phyloP scores from a whole-genome alignment of 2,888 invertebrate genomes.

The Caenorhabditis wallacei region DNA sequence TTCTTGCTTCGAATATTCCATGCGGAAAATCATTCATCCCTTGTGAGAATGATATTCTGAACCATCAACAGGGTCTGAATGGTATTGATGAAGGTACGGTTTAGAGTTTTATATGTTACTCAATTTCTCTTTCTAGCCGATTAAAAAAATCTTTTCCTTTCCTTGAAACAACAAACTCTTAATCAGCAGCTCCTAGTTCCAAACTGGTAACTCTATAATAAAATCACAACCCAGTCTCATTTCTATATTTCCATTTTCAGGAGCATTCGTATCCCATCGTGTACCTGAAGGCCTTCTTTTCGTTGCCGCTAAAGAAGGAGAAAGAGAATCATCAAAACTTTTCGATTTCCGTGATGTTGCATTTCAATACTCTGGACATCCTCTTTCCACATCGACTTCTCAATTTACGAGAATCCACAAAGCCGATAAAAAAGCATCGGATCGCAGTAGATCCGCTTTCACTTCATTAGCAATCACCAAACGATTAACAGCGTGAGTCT shows the following conservation, averaged over 20 bases:
- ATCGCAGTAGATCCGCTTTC: constrained; percentile 72
- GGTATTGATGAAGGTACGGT: constrained; percentile 54
- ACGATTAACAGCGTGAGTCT: constrained; percentile 66
- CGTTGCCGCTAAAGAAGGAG: constrained; percentile 79
- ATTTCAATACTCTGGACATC: constrained; percentile 72
- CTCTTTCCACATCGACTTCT: constrained; percentile 64
- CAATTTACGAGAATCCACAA: constrained; percentile 69
- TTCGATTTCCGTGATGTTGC: constrained; percentile 78
- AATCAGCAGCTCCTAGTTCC: too few relatives aligned
- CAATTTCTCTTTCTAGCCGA: constrained; percentile 7
- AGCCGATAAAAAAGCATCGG: constrained; percentile 68
- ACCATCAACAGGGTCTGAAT: constrained; percentile 61
- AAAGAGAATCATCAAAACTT: constrained; percentile 74
- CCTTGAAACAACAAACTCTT: constrained; percentile 4
- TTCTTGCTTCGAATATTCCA: constrained; percentile 73
- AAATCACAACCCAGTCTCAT: too few relatives aligned
- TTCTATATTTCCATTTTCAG: too few relatives aligned
- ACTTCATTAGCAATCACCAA: constrained; percentile 72
- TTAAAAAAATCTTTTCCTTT: too few relatives aligned
- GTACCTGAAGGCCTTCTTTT: constrained; percentile 78
- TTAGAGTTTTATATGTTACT: background rate
- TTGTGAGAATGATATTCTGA: constrained; percentile 75
- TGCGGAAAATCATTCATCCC: constrained; percentile 81
- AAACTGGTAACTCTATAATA: too few relatives aligned
- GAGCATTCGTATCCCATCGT: constrained; percentile 66